Percentiles rank a stretch among this genome's conserved stretches.
Evolutionary conservation across 2,797 vertebrate genomes (phyloP).

Genomic region (Ammospiza maritima): DNA sequence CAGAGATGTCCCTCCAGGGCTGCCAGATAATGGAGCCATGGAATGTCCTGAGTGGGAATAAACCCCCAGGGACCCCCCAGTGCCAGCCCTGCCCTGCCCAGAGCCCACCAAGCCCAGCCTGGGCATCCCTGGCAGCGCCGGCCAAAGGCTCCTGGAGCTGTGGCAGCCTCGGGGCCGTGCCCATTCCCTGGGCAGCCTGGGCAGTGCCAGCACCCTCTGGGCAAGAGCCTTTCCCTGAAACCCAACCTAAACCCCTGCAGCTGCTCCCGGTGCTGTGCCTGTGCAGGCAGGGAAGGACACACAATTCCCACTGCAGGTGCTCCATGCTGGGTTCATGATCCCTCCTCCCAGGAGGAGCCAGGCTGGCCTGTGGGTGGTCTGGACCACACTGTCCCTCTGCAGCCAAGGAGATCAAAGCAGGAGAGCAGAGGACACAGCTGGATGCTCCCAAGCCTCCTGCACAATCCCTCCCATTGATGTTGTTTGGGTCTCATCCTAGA

Average conservation of each 20-base stretch:
- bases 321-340: accelerated
- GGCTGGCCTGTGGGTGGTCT: conserved; percentile 22
- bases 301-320: not conserved
- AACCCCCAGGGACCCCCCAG: not conserved
- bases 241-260: accelerated
- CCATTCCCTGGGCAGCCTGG: not conserved
- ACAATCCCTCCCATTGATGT: too few relatives aligned
- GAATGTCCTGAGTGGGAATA: not conserved
- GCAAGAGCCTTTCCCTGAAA: not conserved
- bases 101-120: not conserved
- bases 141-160: not conserved
- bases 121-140: not conserved
- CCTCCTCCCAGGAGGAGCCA: not conserved
- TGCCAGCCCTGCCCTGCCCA: not conserved
- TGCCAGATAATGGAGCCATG: not conserved
- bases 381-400: accelerated
- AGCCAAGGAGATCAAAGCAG: conserved; percentile 37
- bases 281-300: not conserved
- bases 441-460: too few relatives aligned
- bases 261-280: accelerated
- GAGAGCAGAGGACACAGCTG: too few relatives aligned
- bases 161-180: not conserved
- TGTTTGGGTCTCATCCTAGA: too few relatives aligned
- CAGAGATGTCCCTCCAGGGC: not conserved
- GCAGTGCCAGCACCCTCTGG: not conserved